Evolutionary conservation across 2,888 invertebrate genomes (phyloP).

Genomic region (Strigamia crassipes): DNA sequence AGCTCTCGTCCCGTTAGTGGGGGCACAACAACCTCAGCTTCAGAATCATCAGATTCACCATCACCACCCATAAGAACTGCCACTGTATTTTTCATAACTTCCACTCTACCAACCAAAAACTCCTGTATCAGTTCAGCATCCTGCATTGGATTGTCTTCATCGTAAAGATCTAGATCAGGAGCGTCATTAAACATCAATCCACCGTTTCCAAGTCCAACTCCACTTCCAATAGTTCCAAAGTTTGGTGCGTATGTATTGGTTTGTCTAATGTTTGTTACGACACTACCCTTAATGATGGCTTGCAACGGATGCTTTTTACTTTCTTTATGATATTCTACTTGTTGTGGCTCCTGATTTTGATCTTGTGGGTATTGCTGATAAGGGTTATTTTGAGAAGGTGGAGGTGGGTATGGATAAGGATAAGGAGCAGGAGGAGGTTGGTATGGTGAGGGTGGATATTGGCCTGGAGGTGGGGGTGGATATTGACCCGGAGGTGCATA

Average conservation of each 20-base stretch:
- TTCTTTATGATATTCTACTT: not conserved
- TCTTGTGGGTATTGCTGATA: not conserved
- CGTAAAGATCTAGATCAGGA: not conserved
- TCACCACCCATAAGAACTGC: slow-evolving; percentile 3
- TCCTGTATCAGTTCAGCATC: not conserved
- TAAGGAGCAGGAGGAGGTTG: not conserved
- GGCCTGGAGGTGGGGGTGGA: not conserved
- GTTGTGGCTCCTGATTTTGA: not conserved
- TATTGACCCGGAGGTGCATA: not conserved
- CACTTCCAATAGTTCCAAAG: not conserved
- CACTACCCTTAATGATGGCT: not conserved
- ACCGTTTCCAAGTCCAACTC: not conserved
- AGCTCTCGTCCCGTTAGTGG: not conserved
- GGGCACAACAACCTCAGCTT: not conserved
- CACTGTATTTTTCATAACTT: not conserved
- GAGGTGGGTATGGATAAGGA: not conserved
- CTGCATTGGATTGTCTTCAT: not conserved
- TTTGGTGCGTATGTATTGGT: not conserved
- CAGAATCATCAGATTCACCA: not conserved
- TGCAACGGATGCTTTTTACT: not conserved
- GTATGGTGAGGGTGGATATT: not conserved
- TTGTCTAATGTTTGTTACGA: not conserved
- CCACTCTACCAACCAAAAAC: not conserved
- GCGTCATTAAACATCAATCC: not conserved
- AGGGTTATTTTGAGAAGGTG: not conserved